Conservation (phyloP, 2,113 vertebrate species). For the Syngnathus scovelli region DNA sequence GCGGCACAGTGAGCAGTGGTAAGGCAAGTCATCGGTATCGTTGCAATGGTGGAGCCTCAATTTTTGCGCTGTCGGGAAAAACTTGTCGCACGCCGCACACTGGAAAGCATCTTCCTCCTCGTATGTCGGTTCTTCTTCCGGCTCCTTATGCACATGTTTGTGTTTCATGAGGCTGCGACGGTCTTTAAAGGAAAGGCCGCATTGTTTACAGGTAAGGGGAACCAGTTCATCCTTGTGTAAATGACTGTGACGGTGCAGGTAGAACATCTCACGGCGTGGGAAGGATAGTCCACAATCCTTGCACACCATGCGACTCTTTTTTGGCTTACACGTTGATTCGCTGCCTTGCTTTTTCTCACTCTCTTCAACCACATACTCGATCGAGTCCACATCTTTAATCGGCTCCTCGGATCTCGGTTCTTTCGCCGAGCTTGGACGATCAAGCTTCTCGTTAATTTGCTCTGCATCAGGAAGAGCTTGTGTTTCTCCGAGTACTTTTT, state of each 20-base stretch:
- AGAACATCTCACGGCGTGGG: slow-evolving; percentile 66
- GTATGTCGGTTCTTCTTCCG: slow-evolving; percentile 15
- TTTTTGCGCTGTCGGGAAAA: slow-evolving; percentile 52
- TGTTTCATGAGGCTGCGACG: slow-evolving; percentile 71
- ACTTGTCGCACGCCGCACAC: slow-evolving; percentile 60
- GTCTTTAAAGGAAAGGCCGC: slow-evolving; percentile 70
- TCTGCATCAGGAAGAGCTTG: slow-evolving; percentile 15
- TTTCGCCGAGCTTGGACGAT: slow-evolving; percentile 5
- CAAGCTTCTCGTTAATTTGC: neutral
- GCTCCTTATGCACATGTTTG: slow-evolving; percentile 59
- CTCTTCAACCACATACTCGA: slow-evolving; percentile 11
- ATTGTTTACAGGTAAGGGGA: slow-evolving; percentile 71
- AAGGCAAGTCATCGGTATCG: slow-evolving; percentile 57
- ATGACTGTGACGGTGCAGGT: slow-evolving; percentile 74
- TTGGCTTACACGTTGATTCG: slow-evolving; percentile 31
- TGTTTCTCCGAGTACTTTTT: slow-evolving; percentile 15
- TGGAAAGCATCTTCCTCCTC: slow-evolving; percentile 35
- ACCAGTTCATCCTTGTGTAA: slow-evolving; percentile 69
- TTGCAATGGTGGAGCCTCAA: slow-evolving; percentile 63
- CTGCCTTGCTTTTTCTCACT: slow-evolving; percentile 7
- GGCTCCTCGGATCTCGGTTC: neutral
- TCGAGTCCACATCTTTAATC: slow-evolving; percentile 11
- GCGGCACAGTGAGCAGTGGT: slow-evolving; percentile 67
- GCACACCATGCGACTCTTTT: slow-evolving; percentile 56
- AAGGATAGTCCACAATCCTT: slow-evolving; percentile 71